These are phyloP conservation scores for Henricia sp. DNA, from an alignment of 53 echinoderm and acorn worm genomes.

Conservation along the genomic window DNA sequence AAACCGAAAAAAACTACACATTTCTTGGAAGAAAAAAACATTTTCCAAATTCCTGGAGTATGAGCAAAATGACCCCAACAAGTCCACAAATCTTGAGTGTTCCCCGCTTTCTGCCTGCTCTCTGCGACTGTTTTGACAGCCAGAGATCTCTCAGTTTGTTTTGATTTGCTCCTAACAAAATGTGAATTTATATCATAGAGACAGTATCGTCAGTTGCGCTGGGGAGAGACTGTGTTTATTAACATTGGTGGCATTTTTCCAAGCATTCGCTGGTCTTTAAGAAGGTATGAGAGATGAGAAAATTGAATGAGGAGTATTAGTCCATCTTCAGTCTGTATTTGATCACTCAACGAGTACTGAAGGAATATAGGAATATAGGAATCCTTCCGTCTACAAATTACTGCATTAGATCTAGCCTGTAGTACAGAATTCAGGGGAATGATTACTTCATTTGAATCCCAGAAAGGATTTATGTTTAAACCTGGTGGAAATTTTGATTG, in stretches of 20 bases:
- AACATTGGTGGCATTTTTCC: constrained; percentile 35
- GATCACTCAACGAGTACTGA: constrained; percentile 31
- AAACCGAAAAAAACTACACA: too few species aligned
- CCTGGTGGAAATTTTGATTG: too few species aligned
- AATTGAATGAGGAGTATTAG: not conserved
- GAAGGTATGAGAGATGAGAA: not conserved
- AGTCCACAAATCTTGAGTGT: constrained; percentile 25
- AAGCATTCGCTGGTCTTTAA: constrained; percentile 4
- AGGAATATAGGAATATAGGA: not conserved
- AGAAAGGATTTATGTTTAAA: not conserved
- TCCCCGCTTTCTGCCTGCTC: not conserved
- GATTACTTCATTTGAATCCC: not conserved
- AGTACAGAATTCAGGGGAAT: not conserved
- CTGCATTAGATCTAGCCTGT: constrained; percentile 5
- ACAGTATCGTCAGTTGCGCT: not conserved
- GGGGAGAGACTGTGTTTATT: constrained; percentile 29
- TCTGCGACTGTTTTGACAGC: constrained; percentile 51
- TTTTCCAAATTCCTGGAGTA: not conserved
- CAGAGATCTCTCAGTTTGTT: constrained; percentile 25
- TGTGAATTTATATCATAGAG: constrained; percentile 8
- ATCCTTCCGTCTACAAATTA: constrained; percentile 14
- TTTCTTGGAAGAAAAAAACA: too few species aligned
- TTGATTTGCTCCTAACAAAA: constrained; percentile 11
- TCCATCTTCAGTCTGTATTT: not conserved
- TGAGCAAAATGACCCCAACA: not conserved